phyloP scores from a whole-genome alignment of 2,888 invertebrate species.

The Cephus rjabovi region DNA sequence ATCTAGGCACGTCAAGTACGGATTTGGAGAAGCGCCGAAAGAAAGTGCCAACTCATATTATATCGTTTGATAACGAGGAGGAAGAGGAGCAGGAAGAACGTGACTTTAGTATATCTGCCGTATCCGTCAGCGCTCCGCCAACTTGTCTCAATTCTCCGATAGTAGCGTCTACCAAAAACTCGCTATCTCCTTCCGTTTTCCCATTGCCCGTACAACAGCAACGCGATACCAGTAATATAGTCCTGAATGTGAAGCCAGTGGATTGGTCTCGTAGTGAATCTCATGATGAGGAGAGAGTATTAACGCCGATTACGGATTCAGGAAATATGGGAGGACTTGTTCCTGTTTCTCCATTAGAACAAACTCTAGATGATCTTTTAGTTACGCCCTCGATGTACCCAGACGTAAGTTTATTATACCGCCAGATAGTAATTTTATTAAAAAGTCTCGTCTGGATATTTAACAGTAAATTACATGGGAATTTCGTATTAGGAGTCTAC shows the following conservation, averaged over 20 bases:
- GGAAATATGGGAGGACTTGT: conserved; percentile 59
- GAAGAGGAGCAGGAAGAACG: conserved; percentile 54
- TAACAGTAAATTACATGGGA: background rate
- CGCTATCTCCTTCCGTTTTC: conserved; percentile 59
- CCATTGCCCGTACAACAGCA: conserved; percentile 29
- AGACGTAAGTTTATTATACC: conserved; percentile 50
- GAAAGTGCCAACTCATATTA: conserved; percentile 75
- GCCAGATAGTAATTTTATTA: background rate
- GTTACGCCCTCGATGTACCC: conserved; percentile 61
- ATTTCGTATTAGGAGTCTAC: conserved; percentile 42
- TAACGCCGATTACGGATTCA: conserved; percentile 58
- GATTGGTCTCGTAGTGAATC: conserved; percentile 37
- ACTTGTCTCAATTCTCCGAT: conserved; percentile 75
- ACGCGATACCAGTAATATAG: conserved; percentile 32
- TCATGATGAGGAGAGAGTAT: conserved; percentile 54
- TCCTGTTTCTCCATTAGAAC: conserved; percentile 61
- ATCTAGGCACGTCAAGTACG: conserved; percentile 11
- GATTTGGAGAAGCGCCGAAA: conserved; percentile 68
- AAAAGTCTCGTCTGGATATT: background rate
- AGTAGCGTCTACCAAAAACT: conserved; percentile 55
- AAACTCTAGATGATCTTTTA: conserved; percentile 58
- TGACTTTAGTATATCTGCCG: conserved; percentile 31
- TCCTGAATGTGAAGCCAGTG: conserved; percentile 37
- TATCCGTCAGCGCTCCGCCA: conserved; percentile 73
- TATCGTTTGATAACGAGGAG: conserved; percentile 77